Evolutionary conservation across 2,888 invertebrate genomes (phyloP).

Genomic region (Bimastos eiseni): DNA sequence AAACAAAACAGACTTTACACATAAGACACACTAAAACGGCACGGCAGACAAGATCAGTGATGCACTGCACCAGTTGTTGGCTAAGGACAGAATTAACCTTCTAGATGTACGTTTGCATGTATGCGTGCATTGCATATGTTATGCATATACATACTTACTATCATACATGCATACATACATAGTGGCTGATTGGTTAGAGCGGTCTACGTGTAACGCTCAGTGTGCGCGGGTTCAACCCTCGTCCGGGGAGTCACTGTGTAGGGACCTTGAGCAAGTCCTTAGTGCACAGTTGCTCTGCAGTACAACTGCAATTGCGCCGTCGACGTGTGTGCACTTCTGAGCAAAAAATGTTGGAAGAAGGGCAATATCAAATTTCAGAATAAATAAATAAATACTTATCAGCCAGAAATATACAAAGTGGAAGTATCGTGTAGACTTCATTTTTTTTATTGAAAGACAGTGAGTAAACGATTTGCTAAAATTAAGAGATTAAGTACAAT

Average conservation of each 20-base stretch:
- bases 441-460: not conserved
- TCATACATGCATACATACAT: not conserved
- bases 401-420: not conserved
- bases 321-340: too few relatives aligned
- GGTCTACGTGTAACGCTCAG: too few relatives aligned
- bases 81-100: not conserved
- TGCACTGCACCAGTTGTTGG: not conserved
- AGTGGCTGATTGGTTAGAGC: too few relatives aligned
- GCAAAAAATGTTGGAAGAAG: too few relatives aligned
- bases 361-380: too few relatives aligned
- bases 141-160: not conserved
- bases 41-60: not conserved
- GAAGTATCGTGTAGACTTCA: not conserved
- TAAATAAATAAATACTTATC: not conserved
- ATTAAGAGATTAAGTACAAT: not conserved
- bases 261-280: too few relatives aligned
- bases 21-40: not conserved
- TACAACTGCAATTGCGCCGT: too few relatives aligned
- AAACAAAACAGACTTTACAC: not conserved
- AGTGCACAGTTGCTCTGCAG: too few relatives aligned
- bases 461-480: not conserved
- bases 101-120: not conserved
- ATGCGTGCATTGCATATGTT: too few relatives aligned
- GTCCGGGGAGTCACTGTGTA: too few relatives aligned
- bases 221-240: too few relatives aligned